Conservation (phyloP, 92 coral and sea anemone species). For the Palythoa grandiflora region DNA sequence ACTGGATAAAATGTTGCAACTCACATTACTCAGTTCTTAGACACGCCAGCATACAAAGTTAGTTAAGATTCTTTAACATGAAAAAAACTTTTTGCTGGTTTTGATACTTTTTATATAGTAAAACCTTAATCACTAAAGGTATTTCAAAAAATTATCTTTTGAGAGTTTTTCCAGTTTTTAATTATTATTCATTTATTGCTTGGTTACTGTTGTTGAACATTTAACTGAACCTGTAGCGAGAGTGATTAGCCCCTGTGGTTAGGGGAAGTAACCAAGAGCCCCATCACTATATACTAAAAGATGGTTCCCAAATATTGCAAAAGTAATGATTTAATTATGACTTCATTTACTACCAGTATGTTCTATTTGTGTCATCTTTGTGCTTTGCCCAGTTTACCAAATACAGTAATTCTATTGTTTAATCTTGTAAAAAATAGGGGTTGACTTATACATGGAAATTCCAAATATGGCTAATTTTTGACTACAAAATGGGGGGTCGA, state of each 20-base stretch:
- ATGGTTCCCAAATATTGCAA: too few species aligned
- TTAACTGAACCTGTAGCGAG: background rate
- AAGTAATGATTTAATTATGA: too few species aligned
- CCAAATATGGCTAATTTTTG: too few species aligned
- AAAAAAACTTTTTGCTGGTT: background rate
- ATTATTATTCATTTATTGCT: background rate
- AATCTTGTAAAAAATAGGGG: too few species aligned
- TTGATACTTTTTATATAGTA: background rate
- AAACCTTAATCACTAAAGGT: background rate
- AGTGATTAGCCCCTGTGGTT: background rate
- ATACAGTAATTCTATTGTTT: too few species aligned
- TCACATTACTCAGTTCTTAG: background rate
- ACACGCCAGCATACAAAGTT: background rate
- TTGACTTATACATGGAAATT: too few species aligned
- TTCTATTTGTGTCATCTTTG: too few species aligned
- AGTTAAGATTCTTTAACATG: background rate
- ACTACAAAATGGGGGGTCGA: too few species aligned
- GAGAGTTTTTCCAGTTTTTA: background rate
- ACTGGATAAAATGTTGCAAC: constrained; percentile 31
- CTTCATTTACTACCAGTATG: too few species aligned
- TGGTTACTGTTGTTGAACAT: background rate
- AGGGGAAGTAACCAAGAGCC: background rate
- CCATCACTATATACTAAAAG: background rate
- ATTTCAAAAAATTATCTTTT: background rate
- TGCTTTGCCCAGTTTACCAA: too few species aligned